These are phyloP conservation scores for Thecophora atra DNA, from an alignment of 2,888 invertebrate genomes.

Conservation along the genomic window DNA sequence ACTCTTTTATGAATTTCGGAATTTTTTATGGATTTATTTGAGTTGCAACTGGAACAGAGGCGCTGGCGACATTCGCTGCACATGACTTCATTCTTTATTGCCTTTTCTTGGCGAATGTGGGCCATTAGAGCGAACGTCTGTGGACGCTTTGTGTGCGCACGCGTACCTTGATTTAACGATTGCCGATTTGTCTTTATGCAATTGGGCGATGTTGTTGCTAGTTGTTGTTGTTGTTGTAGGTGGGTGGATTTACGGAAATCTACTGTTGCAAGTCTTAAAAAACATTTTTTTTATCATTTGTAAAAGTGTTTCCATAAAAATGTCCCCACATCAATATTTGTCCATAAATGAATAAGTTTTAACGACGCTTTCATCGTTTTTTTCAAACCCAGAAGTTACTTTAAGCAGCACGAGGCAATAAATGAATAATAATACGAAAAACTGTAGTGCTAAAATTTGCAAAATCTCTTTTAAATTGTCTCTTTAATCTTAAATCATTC, in stretches of 20 bases:
- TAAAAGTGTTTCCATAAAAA: background rate
- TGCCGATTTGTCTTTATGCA: background rate
- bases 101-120: background rate
- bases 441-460: no score
- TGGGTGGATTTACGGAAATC: background rate
- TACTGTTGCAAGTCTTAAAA: background rate
- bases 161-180: background rate
- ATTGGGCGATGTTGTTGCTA: no score
- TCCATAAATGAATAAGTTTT: no score
- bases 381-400: no score
- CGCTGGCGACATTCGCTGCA: background rate
- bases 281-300: background rate
- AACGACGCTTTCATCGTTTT: no score
- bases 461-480: no score
- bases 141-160: background rate
- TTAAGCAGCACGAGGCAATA: no score
- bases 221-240: background rate
- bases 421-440: no score
- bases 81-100: background rate
- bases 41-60: background rate
- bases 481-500: no score
- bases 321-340: background rate
- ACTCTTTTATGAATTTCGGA: background rate
- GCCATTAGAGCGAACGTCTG: background rate
- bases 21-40: background rate